Evolutionary conservation across 1,140 invertebrate species (phyloP), one percentile per base, ranked within the genome.

Genomic region (Heliconius himera): DNA sequence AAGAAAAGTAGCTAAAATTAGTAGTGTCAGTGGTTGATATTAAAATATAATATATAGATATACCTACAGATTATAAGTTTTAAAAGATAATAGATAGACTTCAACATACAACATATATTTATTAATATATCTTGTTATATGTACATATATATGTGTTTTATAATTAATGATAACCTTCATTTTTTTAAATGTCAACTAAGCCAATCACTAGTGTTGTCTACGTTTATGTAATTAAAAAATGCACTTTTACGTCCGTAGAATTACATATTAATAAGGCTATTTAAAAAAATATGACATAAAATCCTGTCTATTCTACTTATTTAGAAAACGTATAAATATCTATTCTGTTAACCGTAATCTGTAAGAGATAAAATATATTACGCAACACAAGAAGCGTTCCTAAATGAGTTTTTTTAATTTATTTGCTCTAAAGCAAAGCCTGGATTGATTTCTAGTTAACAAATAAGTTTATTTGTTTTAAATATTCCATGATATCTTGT

Each of bases 161-260:
- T 66, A 66, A 66, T 66, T 29, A 29, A 66, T 66, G 60, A 66
- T 66, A 66, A 66, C 60, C 60, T 66, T 18, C 60, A 66, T 66
- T 13, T 66, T 36, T 66, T 29, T 66, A 66, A 66, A 66, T 66
- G 60, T 66, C 60, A 66, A 29, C 22, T 11, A n/a, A 66, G 60
- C 60, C 60, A 66, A 66, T 66, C 60, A 66, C 60, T 66, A 0
- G 9, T 29, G 22, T 66, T 16, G 22, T 66, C 60, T 66, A 66
- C 22, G 13, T 29, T 16, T 66, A 66, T n/a, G 3, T 29, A 16
- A 8, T 66, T 66, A 29, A 29, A 66, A 16, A 13, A 29, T 13
- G 22, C 18, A 51, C 2, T 66, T 36, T 36, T 66, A 29, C 29
- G 22, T 66, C 22, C 20, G n/a, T 9, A 56, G n/a, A 56, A 22